phyloP scores from a whole-genome alignment of 2,888 invertebrate genomes.

The Sclerodermus sp. region DNA sequence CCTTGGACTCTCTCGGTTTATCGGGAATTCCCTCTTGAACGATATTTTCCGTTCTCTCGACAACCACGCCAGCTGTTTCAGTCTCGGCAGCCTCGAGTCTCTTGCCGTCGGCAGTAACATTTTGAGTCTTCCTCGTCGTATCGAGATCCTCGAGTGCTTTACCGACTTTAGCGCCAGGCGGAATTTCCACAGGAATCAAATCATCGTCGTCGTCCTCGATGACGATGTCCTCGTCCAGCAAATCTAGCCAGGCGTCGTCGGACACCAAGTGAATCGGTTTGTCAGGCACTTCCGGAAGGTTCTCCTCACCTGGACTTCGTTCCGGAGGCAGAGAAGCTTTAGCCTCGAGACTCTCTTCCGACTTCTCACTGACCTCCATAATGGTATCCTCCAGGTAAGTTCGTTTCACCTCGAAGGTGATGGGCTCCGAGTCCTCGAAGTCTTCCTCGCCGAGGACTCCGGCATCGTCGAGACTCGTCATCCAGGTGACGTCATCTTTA shows the following conservation, averaged over 20 bases:
- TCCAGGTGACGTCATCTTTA: background rate
- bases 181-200: background rate
- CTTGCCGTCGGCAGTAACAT: too few species aligned
- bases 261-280: conserved; percentile 15
- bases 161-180: too few species aligned
- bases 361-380: background rate
- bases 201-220: conserved; percentile 34
- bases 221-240: conserved; percentile 40
- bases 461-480: background rate
- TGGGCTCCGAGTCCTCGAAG: background rate
- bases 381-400: conserved; percentile 2
- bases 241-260: conserved; percentile 37
- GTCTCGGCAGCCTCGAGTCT: too few species aligned
- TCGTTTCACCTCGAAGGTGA: background rate
- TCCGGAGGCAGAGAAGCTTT: too few species aligned
- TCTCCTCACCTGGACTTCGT: too few species aligned
- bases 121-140: too few species aligned
- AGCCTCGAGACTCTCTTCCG: background rate
- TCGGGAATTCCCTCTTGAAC: too few species aligned
- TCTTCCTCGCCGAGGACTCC: background rate
- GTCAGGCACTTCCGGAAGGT: background rate
- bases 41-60: too few species aligned
- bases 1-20: too few species aligned
- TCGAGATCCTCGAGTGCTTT: too few species aligned
- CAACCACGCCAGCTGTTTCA: too few species aligned